These are phyloP conservation scores for Druon quercuslanigerum DNA, from an alignment of 1,140 invertebrate genomes.

Conservation along the genomic window DNA sequence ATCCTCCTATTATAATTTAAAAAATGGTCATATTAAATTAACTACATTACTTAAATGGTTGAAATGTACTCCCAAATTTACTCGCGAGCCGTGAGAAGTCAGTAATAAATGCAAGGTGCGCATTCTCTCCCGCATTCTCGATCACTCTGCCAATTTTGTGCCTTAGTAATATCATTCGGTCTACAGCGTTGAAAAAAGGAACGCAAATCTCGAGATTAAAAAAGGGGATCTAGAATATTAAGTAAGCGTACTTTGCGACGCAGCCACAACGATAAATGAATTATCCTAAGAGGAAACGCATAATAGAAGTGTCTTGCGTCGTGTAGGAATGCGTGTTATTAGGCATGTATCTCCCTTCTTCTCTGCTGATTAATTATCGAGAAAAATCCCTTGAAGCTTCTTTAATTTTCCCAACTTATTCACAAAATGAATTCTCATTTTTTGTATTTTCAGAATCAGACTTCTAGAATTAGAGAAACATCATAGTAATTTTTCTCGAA, in stretches of 20 bases:
- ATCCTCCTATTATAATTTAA: too few species aligned
- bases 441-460: background rate
- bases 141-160: constrained; percentile 19
- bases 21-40: too few species aligned
- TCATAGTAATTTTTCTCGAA: background rate
- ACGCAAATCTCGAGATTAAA: constrained; percentile 2
- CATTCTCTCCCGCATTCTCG: constrained; percentile 19
- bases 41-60: too few species aligned
- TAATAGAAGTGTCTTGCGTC: constrained; percentile 19
- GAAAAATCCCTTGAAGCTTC: background rate
- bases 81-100: background rate
- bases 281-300: background rate
- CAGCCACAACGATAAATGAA: constrained; percentile 20
- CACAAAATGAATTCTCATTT: background rate
- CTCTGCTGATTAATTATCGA: background rate
- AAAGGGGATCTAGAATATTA: constrained; percentile 23
- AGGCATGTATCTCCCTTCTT: background rate
- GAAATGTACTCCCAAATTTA: background rate
- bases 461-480: background rate
- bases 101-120: background rate
- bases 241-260: constrained; percentile 14
- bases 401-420: background rate
- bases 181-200: constrained; percentile 26
- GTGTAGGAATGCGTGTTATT: constrained; percentile 27
- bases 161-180: constrained; percentile 25